Conservation (phyloP, 2,113 vertebrate genomes). For the Chionomys nivalis region DNA sequence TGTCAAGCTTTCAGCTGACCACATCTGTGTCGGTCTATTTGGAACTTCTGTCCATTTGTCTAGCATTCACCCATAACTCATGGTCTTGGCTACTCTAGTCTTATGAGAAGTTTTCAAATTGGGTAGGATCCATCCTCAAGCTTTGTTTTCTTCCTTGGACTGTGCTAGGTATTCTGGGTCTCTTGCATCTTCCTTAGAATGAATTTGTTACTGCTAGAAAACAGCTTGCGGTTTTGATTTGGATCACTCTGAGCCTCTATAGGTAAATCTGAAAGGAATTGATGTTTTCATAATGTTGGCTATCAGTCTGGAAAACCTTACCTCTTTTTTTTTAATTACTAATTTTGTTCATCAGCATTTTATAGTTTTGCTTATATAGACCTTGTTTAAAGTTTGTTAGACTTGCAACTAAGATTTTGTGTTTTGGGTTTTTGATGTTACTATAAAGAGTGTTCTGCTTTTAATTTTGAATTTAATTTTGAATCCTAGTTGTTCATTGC, state of each 20-base stretch:
- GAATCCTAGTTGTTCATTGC: neutral
- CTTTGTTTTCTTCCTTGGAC: constrained; percentile 4
- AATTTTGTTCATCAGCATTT: constrained; percentile 19
- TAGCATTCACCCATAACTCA: neutral
- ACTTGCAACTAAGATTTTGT: neutral
- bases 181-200: constrained; percentile 52
- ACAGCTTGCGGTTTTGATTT: neutral
- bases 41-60: neutral
- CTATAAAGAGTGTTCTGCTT: neutral
- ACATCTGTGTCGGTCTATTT: neutral
- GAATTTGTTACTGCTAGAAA: neutral
- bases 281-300: constrained; percentile 26
- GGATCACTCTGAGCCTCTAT: neutral
- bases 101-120: neutral
- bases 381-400: neutral
- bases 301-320: neutral
- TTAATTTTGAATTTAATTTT: constrained; percentile 32
- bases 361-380: neutral
- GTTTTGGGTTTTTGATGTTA: neutral
- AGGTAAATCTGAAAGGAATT: neutral
- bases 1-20: neutral
- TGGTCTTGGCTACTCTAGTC: neutral
- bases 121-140: neutral
- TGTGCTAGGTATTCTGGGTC: neutral
- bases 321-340: neutral